Evolutionary conservation across 2,888 invertebrate species (phyloP).

Genomic region (Zygogramma bicolorata): DNA sequence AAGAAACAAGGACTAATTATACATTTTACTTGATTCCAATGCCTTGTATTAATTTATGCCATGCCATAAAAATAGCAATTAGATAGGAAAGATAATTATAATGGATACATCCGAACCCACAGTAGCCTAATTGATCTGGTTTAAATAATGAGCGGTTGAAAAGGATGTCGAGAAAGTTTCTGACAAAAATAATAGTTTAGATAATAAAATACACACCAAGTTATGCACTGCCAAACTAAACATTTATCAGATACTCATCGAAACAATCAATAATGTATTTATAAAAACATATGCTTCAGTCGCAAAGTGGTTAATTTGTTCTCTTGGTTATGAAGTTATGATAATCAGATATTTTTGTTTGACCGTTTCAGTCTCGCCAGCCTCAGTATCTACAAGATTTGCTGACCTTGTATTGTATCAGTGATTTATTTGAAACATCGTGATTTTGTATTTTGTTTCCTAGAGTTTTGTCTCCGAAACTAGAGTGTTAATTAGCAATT

Average conservation of each 20-base stretch:
- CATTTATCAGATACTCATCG: not conserved
- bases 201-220: not conserved
- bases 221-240: not conserved
- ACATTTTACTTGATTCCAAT: slow-evolving; percentile 20
- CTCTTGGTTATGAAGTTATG: not conserved
- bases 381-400: too few species aligned
- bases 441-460: too few species aligned
- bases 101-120: slow-evolving; percentile 25
- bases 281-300: not conserved
- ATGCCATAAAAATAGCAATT: slow-evolving; percentile 23
- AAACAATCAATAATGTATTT: not conserved
- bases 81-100: slow-evolving; percentile 26
- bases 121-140: slow-evolving; percentile 29
- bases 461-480: too few species aligned
- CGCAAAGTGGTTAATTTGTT: not conserved
- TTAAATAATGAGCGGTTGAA: slow-evolving; percentile 21
- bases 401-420: too few species aligned
- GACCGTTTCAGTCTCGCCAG: too few species aligned
- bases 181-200: not conserved
- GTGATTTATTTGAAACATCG: too few species aligned
- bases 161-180: slow-evolving; percentile 16
- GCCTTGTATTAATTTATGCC: slow-evolving; percentile 18
- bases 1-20: slow-evolving; percentile 16
- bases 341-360: too few species aligned
- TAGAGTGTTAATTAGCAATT: too few species aligned